phyloP scores from a whole-genome alignment of 2,797 vertebrate species.

The Fistularia tabacaria region DNA sequence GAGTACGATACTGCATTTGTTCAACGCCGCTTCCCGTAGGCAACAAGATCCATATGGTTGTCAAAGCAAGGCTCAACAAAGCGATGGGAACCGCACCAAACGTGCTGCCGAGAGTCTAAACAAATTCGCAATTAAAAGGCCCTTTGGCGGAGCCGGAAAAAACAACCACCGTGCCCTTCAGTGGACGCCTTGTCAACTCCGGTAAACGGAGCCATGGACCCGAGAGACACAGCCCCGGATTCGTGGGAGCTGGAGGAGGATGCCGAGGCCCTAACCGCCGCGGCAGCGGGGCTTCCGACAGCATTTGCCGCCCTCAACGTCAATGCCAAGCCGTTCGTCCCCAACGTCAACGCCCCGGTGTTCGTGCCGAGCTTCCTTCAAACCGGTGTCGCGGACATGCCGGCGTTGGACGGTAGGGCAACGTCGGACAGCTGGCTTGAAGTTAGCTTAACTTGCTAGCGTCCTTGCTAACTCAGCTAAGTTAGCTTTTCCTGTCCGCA shows the following conservation, averaged over 20 bases:
- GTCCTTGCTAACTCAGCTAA: conserved; percentile 56
- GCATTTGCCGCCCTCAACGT: conserved; percentile 92
- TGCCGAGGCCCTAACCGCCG: conserved; percentile 80
- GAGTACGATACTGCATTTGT: conserved; percentile 6
- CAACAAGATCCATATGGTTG: conserved; percentile 56
- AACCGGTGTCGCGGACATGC: conserved; percentile 57
- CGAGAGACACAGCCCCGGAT: conserved; percentile 93
- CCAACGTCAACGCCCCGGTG: conserved; percentile 90
- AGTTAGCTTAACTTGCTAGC: conserved; percentile 65
- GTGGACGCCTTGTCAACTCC: conserved; percentile 44
- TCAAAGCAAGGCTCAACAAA: conserved; percentile 50
- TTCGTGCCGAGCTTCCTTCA: conserved; percentile 90
- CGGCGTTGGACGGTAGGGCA: conserved; percentile 68
- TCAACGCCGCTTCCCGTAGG: conserved; percentile 37
- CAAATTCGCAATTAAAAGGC: conserved; percentile 28
- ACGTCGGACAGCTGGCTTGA: conserved; percentile 34
- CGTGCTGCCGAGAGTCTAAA: conserved; percentile 73
- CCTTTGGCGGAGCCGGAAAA: conserved; percentile 9
- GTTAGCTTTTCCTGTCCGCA: conserved; percentile 49
- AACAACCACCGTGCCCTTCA: not conserved
- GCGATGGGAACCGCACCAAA: conserved; percentile 67
- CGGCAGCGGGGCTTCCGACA: conserved; percentile 79
- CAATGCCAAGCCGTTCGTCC: conserved; percentile 94
- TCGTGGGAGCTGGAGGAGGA: conserved; percentile 97
- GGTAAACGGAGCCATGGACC: conserved; percentile 75